phyloP scores from a whole-genome alignment of 2,797 vertebrate genomes.

The Aldrovandia affinis region DNA sequence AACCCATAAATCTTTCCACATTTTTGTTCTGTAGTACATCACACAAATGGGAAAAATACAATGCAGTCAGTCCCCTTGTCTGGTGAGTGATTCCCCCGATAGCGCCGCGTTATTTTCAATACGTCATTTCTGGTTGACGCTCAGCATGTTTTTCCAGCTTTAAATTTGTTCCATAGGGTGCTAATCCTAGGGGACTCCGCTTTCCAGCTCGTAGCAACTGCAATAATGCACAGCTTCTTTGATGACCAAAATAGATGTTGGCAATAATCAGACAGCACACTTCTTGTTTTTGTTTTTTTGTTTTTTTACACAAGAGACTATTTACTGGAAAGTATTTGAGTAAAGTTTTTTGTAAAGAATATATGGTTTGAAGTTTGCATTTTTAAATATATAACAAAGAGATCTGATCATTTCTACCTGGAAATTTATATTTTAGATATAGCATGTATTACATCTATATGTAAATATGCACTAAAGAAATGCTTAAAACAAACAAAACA shows the following conservation, averaged over 20 bases:
- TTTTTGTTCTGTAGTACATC: slow-evolving; percentile 77
- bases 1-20: slow-evolving; percentile 75
- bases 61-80: slow-evolving; percentile 79
- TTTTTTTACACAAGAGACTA: slow-evolving; percentile 76
- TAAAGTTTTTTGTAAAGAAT: slow-evolving; percentile 46
- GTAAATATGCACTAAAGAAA: background rate
- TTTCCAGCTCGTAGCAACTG: slow-evolving; percentile 80
- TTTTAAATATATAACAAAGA: background rate
- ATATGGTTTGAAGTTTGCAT: background rate
- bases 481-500: background rate
- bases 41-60: slow-evolving; percentile 82
- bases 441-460: no score
- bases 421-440: background rate
- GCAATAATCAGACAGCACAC: slow-evolving; percentile 79
- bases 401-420: background rate
- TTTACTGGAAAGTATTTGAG: slow-evolving; percentile 79
- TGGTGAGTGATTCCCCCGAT: slow-evolving; percentile 80
- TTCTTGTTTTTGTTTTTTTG: slow-evolving; percentile 74
- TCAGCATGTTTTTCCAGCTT: slow-evolving; percentile 81
- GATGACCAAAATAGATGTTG: slow-evolving; percentile 82
- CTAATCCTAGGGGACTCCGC: slow-evolving; percentile 77
- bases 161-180: slow-evolving; percentile 81
- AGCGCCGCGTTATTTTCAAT: slow-evolving; percentile 81
- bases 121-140: slow-evolving; percentile 82
- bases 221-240: slow-evolving; percentile 81